Percentiles rank a stretch among this genome's conserved stretches.
Evolutionary conservation across 2,113 vertebrate genomes (phyloP).

Genomic region (Periophthalmus modestus): DNA sequence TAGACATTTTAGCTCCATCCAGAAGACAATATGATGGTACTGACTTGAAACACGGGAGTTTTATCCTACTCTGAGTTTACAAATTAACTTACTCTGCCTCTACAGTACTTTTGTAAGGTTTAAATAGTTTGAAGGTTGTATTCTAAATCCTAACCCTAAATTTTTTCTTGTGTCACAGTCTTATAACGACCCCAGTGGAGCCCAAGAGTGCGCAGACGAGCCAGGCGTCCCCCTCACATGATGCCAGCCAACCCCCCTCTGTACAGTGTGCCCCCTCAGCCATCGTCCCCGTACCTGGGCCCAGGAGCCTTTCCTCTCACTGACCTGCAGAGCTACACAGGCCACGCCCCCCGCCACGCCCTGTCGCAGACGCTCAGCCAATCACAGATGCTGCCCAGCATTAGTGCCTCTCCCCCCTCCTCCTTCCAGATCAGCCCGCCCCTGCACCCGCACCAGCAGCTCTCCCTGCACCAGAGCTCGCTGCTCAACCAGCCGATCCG

Average conservation of each 20-base stretch:
- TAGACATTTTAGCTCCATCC: no score
- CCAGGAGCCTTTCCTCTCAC: constrained; percentile 90
- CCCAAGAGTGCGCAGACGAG: constrained; percentile 84
- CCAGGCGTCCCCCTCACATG: constrained; percentile 90
- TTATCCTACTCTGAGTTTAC: no score
- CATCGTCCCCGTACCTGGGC: constrained; percentile 88
- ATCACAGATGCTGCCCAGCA: constrained; percentile 92
- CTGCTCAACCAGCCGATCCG: constrained; percentile 93
- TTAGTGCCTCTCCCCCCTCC: constrained; percentile 93
- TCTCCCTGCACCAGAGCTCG: constrained; percentile 92
- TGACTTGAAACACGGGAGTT: no score
- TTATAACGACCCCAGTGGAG: constrained; percentile 88
- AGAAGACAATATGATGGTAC: no score
- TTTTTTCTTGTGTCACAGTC: constrained; percentile 72
- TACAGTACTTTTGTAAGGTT: no score
- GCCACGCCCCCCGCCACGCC: constrained; percentile 85
- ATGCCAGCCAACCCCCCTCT: constrained; percentile 88
- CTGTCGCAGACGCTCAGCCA: constrained; percentile 88
- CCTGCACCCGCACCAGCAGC: constrained; percentile 90
- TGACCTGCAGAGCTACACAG: constrained; percentile 91
- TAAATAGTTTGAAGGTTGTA: no score
- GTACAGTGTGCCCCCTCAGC: constrained; percentile 89
- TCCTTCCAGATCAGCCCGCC: constrained; percentile 96
- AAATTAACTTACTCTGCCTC: no score
- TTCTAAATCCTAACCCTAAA: neutral